Percentiles rank a stretch among this genome's conserved stretches.
Conservation (phyloP, 2,113 vertebrate species). For the Gymnocephalus cernua region DNA sequence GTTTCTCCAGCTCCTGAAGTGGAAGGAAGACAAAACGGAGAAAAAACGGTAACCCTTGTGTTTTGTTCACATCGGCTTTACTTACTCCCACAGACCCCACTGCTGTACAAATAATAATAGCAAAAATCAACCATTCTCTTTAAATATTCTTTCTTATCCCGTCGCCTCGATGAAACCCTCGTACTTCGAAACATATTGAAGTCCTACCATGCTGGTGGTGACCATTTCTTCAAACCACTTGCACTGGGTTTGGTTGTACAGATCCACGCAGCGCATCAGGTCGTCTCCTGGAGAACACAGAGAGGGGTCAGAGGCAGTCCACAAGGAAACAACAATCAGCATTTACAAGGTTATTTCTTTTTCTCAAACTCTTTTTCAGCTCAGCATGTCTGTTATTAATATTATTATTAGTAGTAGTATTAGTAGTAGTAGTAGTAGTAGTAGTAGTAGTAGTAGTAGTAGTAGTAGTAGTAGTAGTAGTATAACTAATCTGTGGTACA, state of each 20-base stretch:
- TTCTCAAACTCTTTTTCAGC: neutral
- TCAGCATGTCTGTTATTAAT: neutral
- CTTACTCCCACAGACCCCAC: neutral
- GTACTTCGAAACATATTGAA: too few relatives aligned
- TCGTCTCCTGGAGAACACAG: slow-evolving; percentile 89
- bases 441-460: too few relatives aligned
- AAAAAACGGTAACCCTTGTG: neutral
- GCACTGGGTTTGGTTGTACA: slow-evolving; percentile 98
- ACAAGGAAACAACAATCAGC: neutral
- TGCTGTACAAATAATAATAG: neutral
- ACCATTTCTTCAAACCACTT: slow-evolving; percentile 99
- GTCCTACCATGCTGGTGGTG: slow-evolving; percentile 90
- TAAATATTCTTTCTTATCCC: neutral
- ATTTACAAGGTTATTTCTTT: neutral
- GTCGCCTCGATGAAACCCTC: neutral
- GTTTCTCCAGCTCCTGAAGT: slow-evolving; percentile 92
- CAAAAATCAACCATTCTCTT: neutral
- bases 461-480: too few relatives aligned
- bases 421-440: too few relatives aligned
- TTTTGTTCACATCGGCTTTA: neutral
- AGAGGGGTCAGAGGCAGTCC: slow-evolving; percentile 1
- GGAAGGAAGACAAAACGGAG: neutral
- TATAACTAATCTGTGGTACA: neutral
- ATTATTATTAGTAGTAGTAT: neutral
- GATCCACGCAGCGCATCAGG: slow-evolving; percentile 96